Evolutionary conservation across 2,888 invertebrate species (phyloP).

Genomic region (Hypena proboscidalis): DNA sequence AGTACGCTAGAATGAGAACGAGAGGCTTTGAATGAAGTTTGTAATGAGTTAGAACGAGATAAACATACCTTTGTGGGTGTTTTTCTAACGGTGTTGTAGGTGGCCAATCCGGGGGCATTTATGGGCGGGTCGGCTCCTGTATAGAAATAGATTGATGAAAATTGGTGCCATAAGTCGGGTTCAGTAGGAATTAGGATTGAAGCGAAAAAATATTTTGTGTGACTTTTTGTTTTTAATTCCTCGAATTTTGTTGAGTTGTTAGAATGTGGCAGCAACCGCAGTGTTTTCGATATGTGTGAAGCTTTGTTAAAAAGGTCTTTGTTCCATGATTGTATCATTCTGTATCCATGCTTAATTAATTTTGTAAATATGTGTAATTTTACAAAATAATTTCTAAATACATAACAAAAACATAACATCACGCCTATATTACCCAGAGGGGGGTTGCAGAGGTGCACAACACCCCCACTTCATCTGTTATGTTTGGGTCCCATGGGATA

Average conservation of each 20-base stretch:
- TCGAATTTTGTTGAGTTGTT: conserved; percentile 23
- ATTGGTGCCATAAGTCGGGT: conserved; percentile 51
- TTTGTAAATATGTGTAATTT: too few relatives aligned
- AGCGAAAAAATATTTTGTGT: conserved; percentile 28
- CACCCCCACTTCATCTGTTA: too few relatives aligned
- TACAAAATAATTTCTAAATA: too few relatives aligned
- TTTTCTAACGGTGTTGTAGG: conserved; percentile 59
- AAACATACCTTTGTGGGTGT: conserved; percentile 47
- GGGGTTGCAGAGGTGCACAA: too few relatives aligned
- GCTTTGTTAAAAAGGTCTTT: too few relatives aligned
- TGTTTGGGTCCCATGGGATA: too few relatives aligned
- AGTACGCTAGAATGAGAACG: conserved; percentile 61
- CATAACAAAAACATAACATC: too few relatives aligned
- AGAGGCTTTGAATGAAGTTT: conserved; percentile 20
- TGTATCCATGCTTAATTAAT: too few relatives aligned
- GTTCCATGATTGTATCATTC: too few relatives aligned
- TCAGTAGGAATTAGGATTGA: conserved; percentile 41
- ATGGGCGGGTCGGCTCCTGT: conserved; percentile 69
- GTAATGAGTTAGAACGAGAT: conserved; percentile 58
- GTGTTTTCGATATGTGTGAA: neutral
- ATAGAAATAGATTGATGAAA: conserved; percentile 60
- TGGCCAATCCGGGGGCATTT: conserved; percentile 73
- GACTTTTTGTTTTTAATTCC: conserved; percentile 20
- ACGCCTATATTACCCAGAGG: too few relatives aligned
- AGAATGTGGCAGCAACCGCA: conserved; percentile 5